These are phyloP conservation scores for Pangasius sanitwongsei DNA, from an alignment of 2,797 vertebrate species.

Conservation along the genomic window DNA sequence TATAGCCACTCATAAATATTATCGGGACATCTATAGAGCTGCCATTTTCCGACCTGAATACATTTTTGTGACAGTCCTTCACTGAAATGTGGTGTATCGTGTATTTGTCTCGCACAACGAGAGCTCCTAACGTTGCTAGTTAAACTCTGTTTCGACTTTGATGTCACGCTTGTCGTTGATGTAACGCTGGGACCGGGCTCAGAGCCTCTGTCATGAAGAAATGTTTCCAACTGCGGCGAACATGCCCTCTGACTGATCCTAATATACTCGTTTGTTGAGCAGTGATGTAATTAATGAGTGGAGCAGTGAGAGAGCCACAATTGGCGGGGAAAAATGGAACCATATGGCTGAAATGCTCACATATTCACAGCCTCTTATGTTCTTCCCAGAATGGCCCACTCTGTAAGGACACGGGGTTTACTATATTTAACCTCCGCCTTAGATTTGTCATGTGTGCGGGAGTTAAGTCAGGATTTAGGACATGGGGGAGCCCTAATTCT, in stretches of 20 bases:
- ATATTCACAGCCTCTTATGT: constrained; percentile 54
- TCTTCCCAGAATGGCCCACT: constrained; percentile 28
- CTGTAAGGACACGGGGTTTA: neutral
- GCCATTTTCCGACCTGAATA: constrained; percentile 51
- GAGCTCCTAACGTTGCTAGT: constrained; percentile 18
- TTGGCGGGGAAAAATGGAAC: constrained; percentile 71
- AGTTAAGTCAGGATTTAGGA: neutral
- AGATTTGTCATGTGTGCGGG: neutral
- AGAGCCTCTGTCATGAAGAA: constrained; percentile 54
- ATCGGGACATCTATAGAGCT: constrained; percentile 60
- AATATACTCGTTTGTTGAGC: constrained; percentile 70
- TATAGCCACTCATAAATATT: constrained; percentile 82
- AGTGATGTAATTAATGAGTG: constrained; percentile 81
- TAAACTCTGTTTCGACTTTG: constrained; percentile 48
- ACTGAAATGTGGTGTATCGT: constrained; percentile 22
- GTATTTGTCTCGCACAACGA: constrained; percentile 4
- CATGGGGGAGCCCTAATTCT: neutral
- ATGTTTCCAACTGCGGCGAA: constrained; percentile 67
- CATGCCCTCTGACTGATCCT: constrained; percentile 67
- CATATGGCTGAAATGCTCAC: constrained; percentile 72
- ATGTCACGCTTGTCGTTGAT: constrained; percentile 57
- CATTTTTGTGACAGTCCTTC: neutral
- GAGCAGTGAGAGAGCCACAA: constrained; percentile 73
- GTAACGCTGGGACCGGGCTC: constrained; percentile 7
- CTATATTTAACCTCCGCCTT: constrained; percentile 10